Conservation (phyloP, 2,797 vertebrate genomes). For the Eurystomus glaucurus region DNA sequence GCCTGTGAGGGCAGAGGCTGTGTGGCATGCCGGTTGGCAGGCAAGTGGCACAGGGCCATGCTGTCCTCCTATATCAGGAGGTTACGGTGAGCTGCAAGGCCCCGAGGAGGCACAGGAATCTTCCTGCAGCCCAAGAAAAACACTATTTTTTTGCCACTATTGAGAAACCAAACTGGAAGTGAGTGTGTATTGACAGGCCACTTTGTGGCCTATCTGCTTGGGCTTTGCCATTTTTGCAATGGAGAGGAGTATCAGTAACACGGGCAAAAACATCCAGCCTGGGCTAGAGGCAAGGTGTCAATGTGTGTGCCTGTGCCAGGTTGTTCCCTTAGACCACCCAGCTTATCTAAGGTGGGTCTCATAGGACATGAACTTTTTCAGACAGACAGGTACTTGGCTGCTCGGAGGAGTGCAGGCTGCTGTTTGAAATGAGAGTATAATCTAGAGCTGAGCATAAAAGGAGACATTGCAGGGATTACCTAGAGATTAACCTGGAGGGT, state of each 20-base stretch:
- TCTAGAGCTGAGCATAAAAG: not conserved
- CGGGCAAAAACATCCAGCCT: not conserved
- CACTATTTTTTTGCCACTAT: not conserved
- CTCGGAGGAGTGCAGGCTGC: not conserved
- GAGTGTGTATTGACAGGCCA: not conserved
- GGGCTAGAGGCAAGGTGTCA: not conserved
- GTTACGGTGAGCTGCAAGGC: not conserved
- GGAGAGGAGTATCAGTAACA: not conserved
- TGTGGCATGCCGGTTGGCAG: not conserved
- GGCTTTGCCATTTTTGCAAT: not conserved
- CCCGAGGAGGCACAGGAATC: not conserved
- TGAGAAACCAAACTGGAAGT: not conserved
- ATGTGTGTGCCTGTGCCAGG: not conserved
- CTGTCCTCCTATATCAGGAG: accelerated
- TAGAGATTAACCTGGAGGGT: not conserved
- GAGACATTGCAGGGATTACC: not conserved
- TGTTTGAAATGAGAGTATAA: not conserved
- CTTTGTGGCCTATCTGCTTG: not conserved
- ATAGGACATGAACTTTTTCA: not conserved
- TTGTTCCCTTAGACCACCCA: not conserved
- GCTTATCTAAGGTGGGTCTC: not conserved
- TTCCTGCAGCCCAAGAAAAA: not conserved
- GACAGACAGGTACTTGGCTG: not conserved
- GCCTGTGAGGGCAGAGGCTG: not conserved
- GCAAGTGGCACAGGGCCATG: accelerated